Conservation (phyloP, 2,113 vertebrate species). For the Acanthisitta chloris region DNA sequence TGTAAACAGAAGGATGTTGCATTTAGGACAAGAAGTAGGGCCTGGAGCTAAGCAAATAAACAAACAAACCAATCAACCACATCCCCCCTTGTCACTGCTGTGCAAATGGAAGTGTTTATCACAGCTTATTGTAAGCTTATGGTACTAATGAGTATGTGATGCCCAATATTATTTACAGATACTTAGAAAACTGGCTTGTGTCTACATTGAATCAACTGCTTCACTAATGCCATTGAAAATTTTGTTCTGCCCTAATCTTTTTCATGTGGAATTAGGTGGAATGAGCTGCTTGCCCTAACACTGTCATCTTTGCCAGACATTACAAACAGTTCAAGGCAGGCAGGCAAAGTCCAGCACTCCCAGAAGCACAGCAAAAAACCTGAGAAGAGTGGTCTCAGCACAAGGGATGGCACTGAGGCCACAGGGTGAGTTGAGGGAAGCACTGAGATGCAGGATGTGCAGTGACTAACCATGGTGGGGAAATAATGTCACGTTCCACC, state of each 20-base stretch:
- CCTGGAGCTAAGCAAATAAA: background rate
- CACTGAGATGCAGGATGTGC: background rate
- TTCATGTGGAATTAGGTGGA: background rate
- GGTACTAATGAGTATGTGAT: conserved; percentile 2
- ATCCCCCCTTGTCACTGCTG: background rate
- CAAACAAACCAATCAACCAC: background rate
- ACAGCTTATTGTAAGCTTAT: background rate
- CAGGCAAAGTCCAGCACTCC: background rate
- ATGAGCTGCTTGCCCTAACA: background rate
- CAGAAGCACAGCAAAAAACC: background rate
- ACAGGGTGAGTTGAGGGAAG: background rate
- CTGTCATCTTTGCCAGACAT: background rate
- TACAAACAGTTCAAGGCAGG: background rate
- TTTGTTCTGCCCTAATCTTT: background rate
- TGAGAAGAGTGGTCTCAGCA: background rate
- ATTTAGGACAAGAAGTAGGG: background rate
- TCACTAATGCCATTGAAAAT: background rate
- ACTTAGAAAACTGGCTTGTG: background rate
- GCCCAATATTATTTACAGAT: background rate
- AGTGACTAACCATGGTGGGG: background rate
- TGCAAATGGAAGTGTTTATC: background rate
- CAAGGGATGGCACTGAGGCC: background rate
- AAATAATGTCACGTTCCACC: background rate
- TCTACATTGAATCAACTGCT: background rate
- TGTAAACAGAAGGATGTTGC: background rate